A percentile compares a stretch with the other conserved stretches of the same genome.
These are phyloP conservation scores for Parnassius apollo DNA, from an alignment of 2,888 invertebrate species.

Conservation along the genomic window DNA sequence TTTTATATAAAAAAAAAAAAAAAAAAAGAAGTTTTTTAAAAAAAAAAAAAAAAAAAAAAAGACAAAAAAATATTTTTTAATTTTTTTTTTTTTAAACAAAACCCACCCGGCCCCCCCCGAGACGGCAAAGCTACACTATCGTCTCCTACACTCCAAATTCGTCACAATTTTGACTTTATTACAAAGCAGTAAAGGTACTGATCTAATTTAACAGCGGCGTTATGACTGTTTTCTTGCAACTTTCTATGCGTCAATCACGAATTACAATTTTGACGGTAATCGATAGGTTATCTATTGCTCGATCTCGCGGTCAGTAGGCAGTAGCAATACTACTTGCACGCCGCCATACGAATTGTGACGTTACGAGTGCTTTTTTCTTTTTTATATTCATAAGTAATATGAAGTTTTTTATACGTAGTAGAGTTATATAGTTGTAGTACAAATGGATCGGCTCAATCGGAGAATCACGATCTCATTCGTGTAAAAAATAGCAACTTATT, in stretches of 20 bases:
- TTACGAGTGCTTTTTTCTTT: slow-evolving; percentile 4
- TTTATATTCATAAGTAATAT: slow-evolving; percentile 36
- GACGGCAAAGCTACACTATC: slow-evolving; percentile 29
- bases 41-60: too few relatives aligned
- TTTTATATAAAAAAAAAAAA: too few relatives aligned
- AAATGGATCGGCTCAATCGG: too few relatives aligned
- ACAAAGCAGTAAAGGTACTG: slow-evolving; percentile 9
- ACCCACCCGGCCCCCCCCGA: too few relatives aligned
- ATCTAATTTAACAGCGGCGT: slow-evolving; percentile 2
- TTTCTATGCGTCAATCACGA: slow-evolving; percentile 65
- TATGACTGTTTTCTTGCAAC: slow-evolving; percentile 36
- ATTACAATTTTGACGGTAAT: slow-evolving; percentile 55
- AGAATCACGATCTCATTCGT: too few relatives aligned
- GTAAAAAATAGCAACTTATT: too few relatives aligned
- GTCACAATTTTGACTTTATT: slow-evolving; percentile 42
- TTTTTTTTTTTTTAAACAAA: too few relatives aligned
- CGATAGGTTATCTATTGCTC: slow-evolving; percentile 62
- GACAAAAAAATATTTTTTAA: too few relatives aligned
- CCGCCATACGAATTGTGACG: slow-evolving; percentile 18
- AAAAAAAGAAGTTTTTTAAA: too few relatives aligned
- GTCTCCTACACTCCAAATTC: slow-evolving; percentile 22
- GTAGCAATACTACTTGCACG: slow-evolving; percentile 48
- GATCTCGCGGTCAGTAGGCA: slow-evolving; percentile 66
- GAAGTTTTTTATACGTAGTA: not conserved
- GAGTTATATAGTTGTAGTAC: too few relatives aligned